Evolutionary conservation across 23 tunicate genomes (phyloP), one percentile per base, ranked within the genome.

Genomic region (Phallusia fumigata): DNA sequence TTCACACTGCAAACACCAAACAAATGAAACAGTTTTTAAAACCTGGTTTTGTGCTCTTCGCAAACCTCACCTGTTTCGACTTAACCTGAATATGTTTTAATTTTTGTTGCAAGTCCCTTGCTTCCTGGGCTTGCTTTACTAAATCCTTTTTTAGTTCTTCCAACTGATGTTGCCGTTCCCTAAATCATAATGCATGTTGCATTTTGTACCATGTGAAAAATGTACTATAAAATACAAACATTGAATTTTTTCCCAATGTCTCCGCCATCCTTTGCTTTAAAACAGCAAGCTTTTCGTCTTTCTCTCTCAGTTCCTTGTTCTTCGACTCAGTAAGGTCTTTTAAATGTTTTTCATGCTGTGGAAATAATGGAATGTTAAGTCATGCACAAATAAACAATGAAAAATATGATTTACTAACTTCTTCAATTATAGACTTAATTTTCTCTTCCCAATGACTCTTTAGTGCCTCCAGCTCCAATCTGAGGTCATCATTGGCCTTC

Each of bases 131-230:
- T 75, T 90, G 78, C 45, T 92, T 92, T 12, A 92, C 80, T 31
- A 92, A 65, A 81, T 92, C 97, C 19, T 64, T 65, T 51, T 87
- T 87, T 73, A 92, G 79, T 76, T 92, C 97, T 64, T 92, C 97
- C 64, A 92, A 81, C 74, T 92, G 97, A 51, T 92, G 97, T 76
- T 92, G 97, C 44, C 97, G 79, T 51, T 92, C 97, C 69, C 97
- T 75, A 31, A 18, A 18, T 19, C 19, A 52, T 18, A 52, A 52
- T 52, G 65, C 19, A 18, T 52, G 18, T 18, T 52, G 19, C 65
- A 52, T 52, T 52, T 18, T 18, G 18, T 52, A 18, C 18, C 65
- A 52, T 52, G 19, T 26, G 58, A 30, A 32, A 30, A n/a, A n/a
- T 51, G 18, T 32, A 76, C 26, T n/a, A 19, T 12, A 24, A 18